phyloP scores from a whole-genome alignment of 2,888 invertebrate species.

The Phania funesta region DNA sequence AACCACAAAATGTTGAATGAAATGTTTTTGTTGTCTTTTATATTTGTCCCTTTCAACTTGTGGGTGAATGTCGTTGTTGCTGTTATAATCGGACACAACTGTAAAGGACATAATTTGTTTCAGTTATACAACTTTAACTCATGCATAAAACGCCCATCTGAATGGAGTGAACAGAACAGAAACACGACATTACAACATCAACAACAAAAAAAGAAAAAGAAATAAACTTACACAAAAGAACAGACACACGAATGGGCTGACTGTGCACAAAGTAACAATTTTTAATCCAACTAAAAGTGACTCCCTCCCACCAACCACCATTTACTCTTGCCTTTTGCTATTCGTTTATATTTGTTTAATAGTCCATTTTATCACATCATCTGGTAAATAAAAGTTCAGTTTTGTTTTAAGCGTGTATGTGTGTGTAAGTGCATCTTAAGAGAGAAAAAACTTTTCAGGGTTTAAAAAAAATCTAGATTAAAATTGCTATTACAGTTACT shows the following conservation, averaged over 20 bases:
- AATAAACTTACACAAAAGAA: not conserved
- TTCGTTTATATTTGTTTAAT: conserved; percentile 41
- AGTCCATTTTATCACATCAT: conserved; percentile 52
- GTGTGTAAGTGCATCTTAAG: not conserved
- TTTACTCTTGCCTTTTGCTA: not conserved
- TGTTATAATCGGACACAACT: conserved; percentile 46
- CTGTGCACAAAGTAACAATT: not conserved
- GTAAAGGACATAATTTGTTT: conserved; percentile 63
- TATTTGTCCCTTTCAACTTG: not conserved
- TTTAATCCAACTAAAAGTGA: conserved; percentile 33
- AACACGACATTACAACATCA: not conserved
- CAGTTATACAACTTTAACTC: conserved; percentile 56
- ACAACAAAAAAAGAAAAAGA: not conserved
- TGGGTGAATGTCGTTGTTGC: not conserved
- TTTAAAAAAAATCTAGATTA: too few relatives aligned
- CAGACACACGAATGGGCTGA: not conserved
- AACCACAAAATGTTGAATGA: conserved; percentile 56
- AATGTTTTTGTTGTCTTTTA: conserved; percentile 26
- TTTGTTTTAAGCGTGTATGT: not conserved
- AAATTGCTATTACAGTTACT: too few relatives aligned
- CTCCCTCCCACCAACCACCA: not conserved
- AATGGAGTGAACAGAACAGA: conserved; percentile 22
- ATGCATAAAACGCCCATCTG: conserved; percentile 43
- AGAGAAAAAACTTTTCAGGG: not conserved
- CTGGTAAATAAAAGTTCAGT: conserved; percentile 47